Evolutionary conservation across 2,797 vertebrate species (phyloP).

Genomic region (Paramormyrops hopkinsi): DNA sequence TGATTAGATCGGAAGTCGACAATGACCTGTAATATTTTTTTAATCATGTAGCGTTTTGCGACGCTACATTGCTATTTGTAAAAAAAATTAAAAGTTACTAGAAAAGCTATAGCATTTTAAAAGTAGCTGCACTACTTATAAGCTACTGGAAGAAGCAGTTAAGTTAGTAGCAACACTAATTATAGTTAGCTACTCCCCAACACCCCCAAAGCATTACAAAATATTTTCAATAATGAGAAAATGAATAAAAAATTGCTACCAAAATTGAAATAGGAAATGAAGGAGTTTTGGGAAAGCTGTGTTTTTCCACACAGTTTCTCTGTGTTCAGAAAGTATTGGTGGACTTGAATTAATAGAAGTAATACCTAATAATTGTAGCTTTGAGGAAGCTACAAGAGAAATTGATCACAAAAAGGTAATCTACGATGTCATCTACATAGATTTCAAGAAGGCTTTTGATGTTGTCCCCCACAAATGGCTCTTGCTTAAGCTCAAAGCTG

Average conservation of each 20-base stretch:
- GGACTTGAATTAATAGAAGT: not conserved
- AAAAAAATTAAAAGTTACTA: not conserved
- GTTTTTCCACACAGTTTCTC: not conserved
- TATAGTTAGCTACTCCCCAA: too few species aligned
- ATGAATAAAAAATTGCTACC: not conserved
- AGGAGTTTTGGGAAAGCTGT: not conserved
- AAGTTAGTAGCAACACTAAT: not conserved
- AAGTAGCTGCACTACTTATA: not conserved
- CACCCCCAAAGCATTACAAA: not conserved
- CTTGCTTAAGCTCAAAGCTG: too few species aligned
- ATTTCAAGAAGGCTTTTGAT: too few species aligned
- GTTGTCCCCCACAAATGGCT: too few species aligned
- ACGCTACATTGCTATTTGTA: not conserved
- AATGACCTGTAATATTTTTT: too few species aligned
- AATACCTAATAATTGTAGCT: not conserved
- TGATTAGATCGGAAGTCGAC: not conserved
- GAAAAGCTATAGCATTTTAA: not conserved
- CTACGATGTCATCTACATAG: too few species aligned
- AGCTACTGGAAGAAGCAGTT: not conserved
- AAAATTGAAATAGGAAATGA: not conserved
- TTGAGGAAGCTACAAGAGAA: too few species aligned
- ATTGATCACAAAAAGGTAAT: too few species aligned
- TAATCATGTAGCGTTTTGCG: too few species aligned
- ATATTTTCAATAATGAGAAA: not conserved
- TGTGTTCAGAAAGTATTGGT: not conserved